These are phyloP conservation scores for Macropodus opercularis DNA, from an alignment of 2,797 vertebrate genomes.

Conservation along the genomic window DNA sequence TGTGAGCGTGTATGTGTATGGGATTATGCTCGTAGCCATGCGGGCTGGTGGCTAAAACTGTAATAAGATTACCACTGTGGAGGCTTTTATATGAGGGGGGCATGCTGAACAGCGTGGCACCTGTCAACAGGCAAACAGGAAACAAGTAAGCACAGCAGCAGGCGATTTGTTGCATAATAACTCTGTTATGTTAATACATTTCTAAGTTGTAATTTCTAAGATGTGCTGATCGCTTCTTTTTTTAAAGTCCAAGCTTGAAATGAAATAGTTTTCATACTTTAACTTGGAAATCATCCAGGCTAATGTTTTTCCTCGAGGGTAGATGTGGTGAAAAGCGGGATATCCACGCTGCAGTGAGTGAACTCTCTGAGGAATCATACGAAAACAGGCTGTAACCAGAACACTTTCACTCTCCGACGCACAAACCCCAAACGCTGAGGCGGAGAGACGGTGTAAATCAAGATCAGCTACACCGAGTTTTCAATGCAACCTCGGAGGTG, in stretches of 20 bases:
- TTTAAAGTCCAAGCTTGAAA: slow-evolving; percentile 41
- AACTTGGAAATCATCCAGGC: slow-evolving; percentile 59
- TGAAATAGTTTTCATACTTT: slow-evolving; percentile 71
- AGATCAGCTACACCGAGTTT: slow-evolving; percentile 13
- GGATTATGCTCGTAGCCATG: slow-evolving; percentile 71
- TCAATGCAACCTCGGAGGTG: slow-evolving; percentile 19
- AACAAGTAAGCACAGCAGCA: slow-evolving; percentile 16
- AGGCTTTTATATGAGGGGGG: slow-evolving; percentile 61
- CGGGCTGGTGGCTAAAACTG: slow-evolving; percentile 73
- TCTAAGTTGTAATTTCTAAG: slow-evolving; percentile 6
- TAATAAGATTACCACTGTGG: slow-evolving; percentile 76
- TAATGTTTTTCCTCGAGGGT: slow-evolving; percentile 70
- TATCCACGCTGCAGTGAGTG: slow-evolving; percentile 32
- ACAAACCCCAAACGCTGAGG: slow-evolving; percentile 27
- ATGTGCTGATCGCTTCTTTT: slow-evolving; percentile 10
- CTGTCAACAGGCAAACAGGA: slow-evolving; percentile 55
- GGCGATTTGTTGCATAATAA: slow-evolving; percentile 9
- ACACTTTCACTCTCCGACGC: slow-evolving; percentile 27
- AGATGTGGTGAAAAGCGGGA: slow-evolving; percentile 46
- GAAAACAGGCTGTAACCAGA: slow-evolving; percentile 61
- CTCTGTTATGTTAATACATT: too few relatives aligned
- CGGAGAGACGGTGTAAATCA: slow-evolving; percentile 9
- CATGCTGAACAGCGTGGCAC: slow-evolving; percentile 44
- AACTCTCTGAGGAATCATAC: slow-evolving; percentile 46
- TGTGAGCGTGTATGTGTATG: slow-evolving; percentile 24